These are phyloP conservation scores for Paramormyrops kingsleyae DNA, from an alignment of 2,113 vertebrate species.

Conservation along the genomic window DNA sequence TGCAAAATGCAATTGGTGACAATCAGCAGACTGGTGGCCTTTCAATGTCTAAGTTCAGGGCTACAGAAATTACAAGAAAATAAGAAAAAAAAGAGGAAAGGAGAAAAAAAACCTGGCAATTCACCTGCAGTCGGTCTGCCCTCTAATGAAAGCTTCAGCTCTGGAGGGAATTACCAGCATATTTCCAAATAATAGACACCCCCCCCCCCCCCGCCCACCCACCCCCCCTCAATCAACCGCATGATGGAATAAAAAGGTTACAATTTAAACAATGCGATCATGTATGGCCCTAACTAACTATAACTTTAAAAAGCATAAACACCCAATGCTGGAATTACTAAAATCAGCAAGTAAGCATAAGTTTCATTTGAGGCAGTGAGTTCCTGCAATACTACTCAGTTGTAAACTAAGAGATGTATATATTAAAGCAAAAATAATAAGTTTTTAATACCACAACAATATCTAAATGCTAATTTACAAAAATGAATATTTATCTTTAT, in stretches of 20 bases:
- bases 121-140: constrained; percentile 35
- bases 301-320: background rate
- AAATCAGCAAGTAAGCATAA: background rate
- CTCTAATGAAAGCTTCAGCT: constrained; percentile 10
- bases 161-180: background rate
- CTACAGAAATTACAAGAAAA: constrained; percentile 53
- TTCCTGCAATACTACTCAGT: background rate
- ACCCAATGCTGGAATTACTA: background rate
- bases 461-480: background rate
- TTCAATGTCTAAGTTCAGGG: constrained; percentile 57
- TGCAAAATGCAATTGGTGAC: constrained; percentile 59
- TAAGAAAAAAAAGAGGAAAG: constrained; percentile 48
- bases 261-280: constrained; percentile 2
- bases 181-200: constrained; percentile 8
- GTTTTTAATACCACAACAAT: background rate
- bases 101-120: constrained; percentile 47
- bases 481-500: background rate
- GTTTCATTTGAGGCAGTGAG: background rate
- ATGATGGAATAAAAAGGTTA: background rate
- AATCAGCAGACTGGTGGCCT: constrained; percentile 62
- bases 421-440: background rate
- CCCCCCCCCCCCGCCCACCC: too few species aligned
- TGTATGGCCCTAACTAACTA: background rate
- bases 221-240: background rate
- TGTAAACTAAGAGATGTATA: background rate